Conservation (phyloP, 2,113 vertebrate species). For the Raphicerus campestris region DNA sequence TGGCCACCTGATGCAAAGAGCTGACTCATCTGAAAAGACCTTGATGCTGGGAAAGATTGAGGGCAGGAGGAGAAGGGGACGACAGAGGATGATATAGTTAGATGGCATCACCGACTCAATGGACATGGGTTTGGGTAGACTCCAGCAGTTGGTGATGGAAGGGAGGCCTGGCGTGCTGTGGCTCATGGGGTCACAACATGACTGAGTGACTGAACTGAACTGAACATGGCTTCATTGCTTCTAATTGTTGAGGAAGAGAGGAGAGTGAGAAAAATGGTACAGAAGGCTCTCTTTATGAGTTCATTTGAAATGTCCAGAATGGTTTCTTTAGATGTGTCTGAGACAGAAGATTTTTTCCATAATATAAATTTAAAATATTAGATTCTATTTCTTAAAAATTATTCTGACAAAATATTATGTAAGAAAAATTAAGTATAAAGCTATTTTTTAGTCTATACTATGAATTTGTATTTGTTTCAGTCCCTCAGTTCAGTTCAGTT, state of each 20-base stretch:
- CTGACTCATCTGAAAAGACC: not conserved
- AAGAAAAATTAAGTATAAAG: not conserved
- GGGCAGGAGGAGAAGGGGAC: not conserved
- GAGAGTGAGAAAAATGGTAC: not conserved
- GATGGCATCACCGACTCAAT: not conserved
- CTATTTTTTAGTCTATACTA: not conserved
- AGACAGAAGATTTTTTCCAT: not conserved
- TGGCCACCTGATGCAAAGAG: not conserved
- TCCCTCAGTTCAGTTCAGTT: not conserved
- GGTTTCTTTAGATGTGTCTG: not conserved
- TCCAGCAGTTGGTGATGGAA: not conserved
- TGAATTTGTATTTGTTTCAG: not conserved
- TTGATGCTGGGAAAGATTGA: not conserved
- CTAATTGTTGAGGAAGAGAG: not conserved
- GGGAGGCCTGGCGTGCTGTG: not conserved
- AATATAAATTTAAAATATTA: not conserved
- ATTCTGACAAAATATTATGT: not conserved
- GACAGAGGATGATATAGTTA: not conserved
- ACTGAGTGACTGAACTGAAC: not conserved
- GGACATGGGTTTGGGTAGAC: not conserved
- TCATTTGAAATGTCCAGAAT: slow-evolving; percentile 5
- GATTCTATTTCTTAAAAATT: slow-evolving; percentile 1
- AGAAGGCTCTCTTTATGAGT: not conserved
- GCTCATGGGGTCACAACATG: rapidly evolving
- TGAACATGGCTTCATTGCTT: not conserved